Evolutionary conservation across 1,140 invertebrate species (phyloP).

Genomic region (Wasmannia auropunctata): DNA sequence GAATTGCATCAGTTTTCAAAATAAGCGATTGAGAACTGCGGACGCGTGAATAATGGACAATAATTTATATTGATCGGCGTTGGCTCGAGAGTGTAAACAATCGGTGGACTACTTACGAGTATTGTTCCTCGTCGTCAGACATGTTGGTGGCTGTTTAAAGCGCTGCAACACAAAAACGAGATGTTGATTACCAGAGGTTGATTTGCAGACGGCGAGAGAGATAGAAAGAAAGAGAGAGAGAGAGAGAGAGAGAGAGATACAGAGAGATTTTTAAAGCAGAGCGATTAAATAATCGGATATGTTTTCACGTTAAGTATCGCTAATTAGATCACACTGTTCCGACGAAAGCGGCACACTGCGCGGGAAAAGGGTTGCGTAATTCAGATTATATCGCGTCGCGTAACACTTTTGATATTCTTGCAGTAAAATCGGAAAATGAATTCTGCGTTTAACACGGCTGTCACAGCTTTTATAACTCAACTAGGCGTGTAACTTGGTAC

Average conservation of each 20-base stretch:
- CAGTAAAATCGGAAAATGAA: background rate
- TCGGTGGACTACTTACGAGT: conserved; percentile 82
- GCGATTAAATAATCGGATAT: background rate
- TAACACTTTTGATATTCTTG: background rate
- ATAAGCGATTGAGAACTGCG: background rate
- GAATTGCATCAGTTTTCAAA: conserved; percentile 8
- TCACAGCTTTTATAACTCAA: background rate
- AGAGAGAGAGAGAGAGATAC: background rate
- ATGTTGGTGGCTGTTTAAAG: conserved; percentile 82
- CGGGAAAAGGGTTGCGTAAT: background rate
- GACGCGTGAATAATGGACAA: background rate
- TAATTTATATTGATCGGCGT: background rate
- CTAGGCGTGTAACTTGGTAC: background rate
- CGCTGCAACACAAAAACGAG: conserved; percentile 78
- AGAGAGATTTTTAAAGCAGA: background rate
- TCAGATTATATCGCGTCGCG: background rate
- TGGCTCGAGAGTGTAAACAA: background rate
- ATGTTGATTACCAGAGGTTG: background rate
- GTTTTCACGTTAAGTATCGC: background rate
- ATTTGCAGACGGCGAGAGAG: background rate
- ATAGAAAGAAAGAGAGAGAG: background rate
- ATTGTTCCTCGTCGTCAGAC: conserved; percentile 86
- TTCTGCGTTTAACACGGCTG: background rate
- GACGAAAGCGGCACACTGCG: background rate
- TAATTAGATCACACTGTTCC: background rate